Base-by-base conservation (phyloP, 2,888 invertebrate genomes). In the Epinotia demarniana region DNA sequence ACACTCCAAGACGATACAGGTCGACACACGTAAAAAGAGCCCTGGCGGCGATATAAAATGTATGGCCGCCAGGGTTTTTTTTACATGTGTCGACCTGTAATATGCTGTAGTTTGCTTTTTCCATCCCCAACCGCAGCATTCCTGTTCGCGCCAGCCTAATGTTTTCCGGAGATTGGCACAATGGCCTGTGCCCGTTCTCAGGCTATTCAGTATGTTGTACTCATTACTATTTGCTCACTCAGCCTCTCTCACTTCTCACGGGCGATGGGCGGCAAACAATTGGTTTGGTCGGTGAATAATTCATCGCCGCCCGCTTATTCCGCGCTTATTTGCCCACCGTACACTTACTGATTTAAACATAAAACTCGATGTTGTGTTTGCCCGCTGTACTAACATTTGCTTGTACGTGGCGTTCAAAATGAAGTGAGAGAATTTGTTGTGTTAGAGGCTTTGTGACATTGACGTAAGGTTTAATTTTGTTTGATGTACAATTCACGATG, bases 251-350 rank as follows among this genome's bases (percentile, higher is more conserved):
- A 9, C 73, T 33, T 12, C 58, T 4, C 19, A 43, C 33, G 33
- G 58, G 43, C 43, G 46, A 33, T 57, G 62, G 69, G 60, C 58
- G 69, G 74, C 64, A 74, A 74, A 74, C 74, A 74, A 74, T 73
- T 61, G 73, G 73, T 69, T 57, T 69, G 63, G 74, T 8, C 60
- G 63, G 74, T 74, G 69, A 74, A 74, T 74, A 69, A 74, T 74
- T 69, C 74, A 74, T 68, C 63, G 68, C 64, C 57, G 23, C 60
- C 23, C 69, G 69, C 63, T 63, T 67, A 72, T 58, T 67, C 58
- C 73, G 39, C 58, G 62, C 74, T 63, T 69, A 69, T 70, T 74
- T 74, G 69, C 73, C 57, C 46, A 72, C 72, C 53, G 69, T 58
- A 74, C 69, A 74, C 64, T 67, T 53, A 61, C 73, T 73, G 73